phyloP scores from a whole-genome alignment of 2,113 vertebrate species.

The Percopsis transmontana region DNA sequence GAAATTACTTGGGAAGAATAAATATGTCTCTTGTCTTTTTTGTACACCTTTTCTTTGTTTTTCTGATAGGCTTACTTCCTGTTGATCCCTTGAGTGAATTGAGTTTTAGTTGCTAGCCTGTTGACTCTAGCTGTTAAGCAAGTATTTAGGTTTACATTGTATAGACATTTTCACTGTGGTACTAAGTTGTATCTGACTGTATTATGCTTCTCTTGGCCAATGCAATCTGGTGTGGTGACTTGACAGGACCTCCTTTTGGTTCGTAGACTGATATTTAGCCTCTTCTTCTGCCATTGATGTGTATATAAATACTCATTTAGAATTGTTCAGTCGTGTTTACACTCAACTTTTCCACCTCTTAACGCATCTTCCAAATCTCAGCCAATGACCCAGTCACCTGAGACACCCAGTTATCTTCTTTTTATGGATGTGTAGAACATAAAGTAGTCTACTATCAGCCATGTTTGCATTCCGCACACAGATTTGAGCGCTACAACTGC shows the following conservation, averaged over 20 bases:
- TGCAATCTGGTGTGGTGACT: too few species aligned
- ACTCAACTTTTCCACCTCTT: constrained; percentile 24
- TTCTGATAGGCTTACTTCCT: neutral
- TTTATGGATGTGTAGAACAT: constrained; percentile 44
- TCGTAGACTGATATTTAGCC: neutral
- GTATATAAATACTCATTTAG: constrained; percentile 12
- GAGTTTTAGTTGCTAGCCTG: constrained; percentile 23
- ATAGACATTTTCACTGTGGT: constrained; percentile 5
- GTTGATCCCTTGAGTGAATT: constrained; percentile 25
- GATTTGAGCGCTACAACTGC: constrained; percentile 69
- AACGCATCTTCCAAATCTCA: constrained; percentile 31
- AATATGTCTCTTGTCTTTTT: neutral
- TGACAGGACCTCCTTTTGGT: too few species aligned
- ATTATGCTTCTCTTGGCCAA: too few species aligned
- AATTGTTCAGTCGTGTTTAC: constrained; percentile 18
- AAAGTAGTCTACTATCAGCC: constrained; percentile 49
- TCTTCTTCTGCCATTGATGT: neutral
- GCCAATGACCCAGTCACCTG: constrained; percentile 12
- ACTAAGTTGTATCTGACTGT: constrained; percentile 3
- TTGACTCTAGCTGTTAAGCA: constrained; percentile 1
- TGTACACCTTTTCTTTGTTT: neutral
- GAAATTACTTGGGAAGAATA: neutral
- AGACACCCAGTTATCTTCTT: constrained; percentile 36
- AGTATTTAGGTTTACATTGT: constrained; percentile 9
- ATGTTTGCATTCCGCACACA: constrained; percentile 68